Evolutionary conservation across 1,140 invertebrate genomes (phyloP), one percentile per base, ranked within the genome.

Genomic region (Rhopalosiphum maidis): DNA sequence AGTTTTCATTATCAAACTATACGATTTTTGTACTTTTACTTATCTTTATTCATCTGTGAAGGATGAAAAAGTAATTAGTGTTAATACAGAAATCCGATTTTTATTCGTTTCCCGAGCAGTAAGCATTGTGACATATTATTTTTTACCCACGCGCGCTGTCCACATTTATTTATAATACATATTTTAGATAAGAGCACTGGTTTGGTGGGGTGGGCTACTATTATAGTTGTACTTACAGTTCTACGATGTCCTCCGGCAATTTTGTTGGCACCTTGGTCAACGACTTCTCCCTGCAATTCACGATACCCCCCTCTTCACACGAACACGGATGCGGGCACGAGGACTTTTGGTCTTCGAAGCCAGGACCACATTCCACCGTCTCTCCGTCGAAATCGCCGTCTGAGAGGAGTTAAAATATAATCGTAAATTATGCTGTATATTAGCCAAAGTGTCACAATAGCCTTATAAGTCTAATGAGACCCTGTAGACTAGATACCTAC

Each of bases 211-310:
- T 77, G 60, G 60, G 60, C n/a, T 77, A n/a, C 18, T 54, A 54
- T 77, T n/a, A n/a, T 46, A 46, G 25, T 86, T 43, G 30, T 93
- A 97, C 98, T 98, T 96, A 99, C 99, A 99, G 96, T 96, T 99
- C 99, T 22, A 97, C 98, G 83, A 98, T 98, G 94, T 97, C 97
- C 94, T 99, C 98, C 37, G 99, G 99, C 94, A 99, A 97, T 95
- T 98, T 97, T 91, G 97, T 96, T 18, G 99, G 99, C 93, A 99
- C 97, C 95, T 97, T 97, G 51, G 97, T 97, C 60, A 99, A 96
- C 91, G 98, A 97, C 95, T 98, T 98, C 96, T 99, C 98, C 94
- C 99, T 96, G 95, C 99, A 99, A 96, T 99, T 98, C 21, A 99
- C 98, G 93, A 99, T 98, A 88, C 98, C 98, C 82, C 91, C 91